These are phyloP conservation scores for Periplaneta americana DNA, from an alignment of 1,140 invertebrate genomes.

Conservation along the genomic window DNA sequence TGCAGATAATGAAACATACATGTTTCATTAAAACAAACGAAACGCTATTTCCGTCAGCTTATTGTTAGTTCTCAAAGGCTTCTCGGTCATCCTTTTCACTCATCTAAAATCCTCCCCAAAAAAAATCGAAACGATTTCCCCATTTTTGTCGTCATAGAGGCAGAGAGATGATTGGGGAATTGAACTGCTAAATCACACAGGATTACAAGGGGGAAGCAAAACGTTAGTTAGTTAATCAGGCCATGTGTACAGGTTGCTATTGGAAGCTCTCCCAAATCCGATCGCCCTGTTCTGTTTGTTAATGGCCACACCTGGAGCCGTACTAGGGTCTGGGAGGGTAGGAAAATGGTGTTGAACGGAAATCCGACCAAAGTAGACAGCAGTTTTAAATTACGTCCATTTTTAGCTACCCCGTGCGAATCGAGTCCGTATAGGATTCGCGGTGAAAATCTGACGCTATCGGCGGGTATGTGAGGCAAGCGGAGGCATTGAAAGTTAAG, in stretches of 20 bases:
- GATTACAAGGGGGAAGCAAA: not conserved
- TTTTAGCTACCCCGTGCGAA: not conserved
- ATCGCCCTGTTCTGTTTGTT: not conserved
- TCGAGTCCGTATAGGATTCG: not conserved
- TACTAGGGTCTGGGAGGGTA: not conserved
- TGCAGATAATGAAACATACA: not conserved
- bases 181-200: not conserved
- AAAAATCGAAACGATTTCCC: not conserved
- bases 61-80: not conserved
- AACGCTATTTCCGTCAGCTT: not conserved
- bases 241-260: not conserved
- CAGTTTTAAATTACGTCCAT: not conserved
- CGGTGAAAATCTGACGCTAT: not conserved
- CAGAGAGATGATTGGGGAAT: not conserved
- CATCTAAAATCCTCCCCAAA: not conserved
- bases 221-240: not conserved
- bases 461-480: too few relatives aligned
- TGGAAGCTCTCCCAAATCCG: too few relatives aligned
- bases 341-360: not conserved
- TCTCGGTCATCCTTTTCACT: not conserved
- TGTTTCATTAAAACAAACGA: not conserved
- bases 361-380: not conserved
- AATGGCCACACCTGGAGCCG: not conserved
- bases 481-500: too few relatives aligned
- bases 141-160: not conserved